Percentiles rank a stretch among this genome's conserved stretches.
Evolutionary conservation across 2,888 invertebrate genomes (phyloP).

Genomic region (Alentia gelatinosa): DNA sequence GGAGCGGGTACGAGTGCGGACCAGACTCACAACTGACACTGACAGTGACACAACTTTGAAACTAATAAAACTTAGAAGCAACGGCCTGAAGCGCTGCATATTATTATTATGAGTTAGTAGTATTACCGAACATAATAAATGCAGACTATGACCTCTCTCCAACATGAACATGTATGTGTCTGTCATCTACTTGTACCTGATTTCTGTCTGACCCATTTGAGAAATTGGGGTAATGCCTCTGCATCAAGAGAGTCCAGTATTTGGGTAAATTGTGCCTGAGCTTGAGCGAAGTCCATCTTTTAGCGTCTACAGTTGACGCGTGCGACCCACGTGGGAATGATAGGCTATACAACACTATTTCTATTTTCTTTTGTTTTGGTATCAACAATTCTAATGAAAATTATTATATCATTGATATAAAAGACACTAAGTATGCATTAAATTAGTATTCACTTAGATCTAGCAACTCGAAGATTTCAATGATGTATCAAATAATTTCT

Average conservation of each 20-base stretch:
- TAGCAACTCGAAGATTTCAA: background rate
- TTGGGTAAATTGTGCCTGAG: background rate
- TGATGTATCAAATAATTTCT: no score
- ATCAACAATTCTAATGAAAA: background rate
- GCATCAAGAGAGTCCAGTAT: background rate
- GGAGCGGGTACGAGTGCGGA: no score
- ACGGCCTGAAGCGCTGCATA: no score
- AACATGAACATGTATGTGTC: no score
- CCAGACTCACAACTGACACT: no score
- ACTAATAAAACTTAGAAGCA: no score
- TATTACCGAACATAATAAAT: no score
- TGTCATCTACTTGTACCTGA: no score
- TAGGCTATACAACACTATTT: background rate
- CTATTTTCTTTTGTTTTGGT: background rate
- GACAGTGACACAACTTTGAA: no score
- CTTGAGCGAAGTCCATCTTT: background rate
- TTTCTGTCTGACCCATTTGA: background rate
- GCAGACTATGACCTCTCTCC: no score
- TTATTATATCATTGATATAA: background rate
- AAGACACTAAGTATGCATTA: background rate
- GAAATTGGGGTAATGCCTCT: background rate
- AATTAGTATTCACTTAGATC: background rate
- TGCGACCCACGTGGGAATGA: background rate
- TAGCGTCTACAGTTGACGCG: background rate
- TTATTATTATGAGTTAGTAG: no score